Base-by-base conservation (phyloP, 2,113 vertebrate genomes). In the Callaeas wilsoni region DNA sequence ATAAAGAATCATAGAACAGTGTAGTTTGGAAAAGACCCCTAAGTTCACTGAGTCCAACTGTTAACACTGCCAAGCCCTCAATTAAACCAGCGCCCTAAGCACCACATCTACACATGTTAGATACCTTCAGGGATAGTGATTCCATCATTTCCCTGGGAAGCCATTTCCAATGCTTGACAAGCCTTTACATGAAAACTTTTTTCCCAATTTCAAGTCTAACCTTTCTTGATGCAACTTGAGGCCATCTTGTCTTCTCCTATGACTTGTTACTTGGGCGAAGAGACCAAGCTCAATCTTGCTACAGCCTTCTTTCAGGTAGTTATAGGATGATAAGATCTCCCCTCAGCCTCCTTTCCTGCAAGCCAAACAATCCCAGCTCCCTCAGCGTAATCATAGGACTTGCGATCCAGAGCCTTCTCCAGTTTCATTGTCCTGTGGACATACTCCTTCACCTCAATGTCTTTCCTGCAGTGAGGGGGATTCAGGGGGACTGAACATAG, bases 71-170 rank as follows among this genome's bases (percentile, higher is more conserved):
- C 21, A 53, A 53, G 14, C 19, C 19, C 12, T 70, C 16, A 22
- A 37, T 22, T 52, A 69, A 85, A 39, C 1, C 21, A 52, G 18
- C 21, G 30, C 50, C 30, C 12, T 49, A 37, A 30, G 16, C 6
- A 16, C 6, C 19, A 30, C 1, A 5, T 37, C 10, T 55, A 16
- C 3, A 6, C 1, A 0, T 64, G 15, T 70, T 75, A 55, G 9
- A 20, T 13, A 44, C 5, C 10, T n/a, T 11, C 15, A 53, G 16
- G 21, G 4, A 77, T 3, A 5, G 37, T 41, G 14, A 53, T 11
- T 29, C 8, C 10, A 29, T 10, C 20, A 23, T 30, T 29, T 50
- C 30, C 12, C 16, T 41, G 30, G 19, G 11, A 70, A 83, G 25
- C 12, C 4, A 49, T 4, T 64, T 57, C 12, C 46, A 65, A 27